Percentiles rank a stretch among this genome's conserved stretches.
Evolutionary conservation across 1,140 invertebrate genomes (phyloP).

Genomic region (Chlorops oryzae): DNA sequence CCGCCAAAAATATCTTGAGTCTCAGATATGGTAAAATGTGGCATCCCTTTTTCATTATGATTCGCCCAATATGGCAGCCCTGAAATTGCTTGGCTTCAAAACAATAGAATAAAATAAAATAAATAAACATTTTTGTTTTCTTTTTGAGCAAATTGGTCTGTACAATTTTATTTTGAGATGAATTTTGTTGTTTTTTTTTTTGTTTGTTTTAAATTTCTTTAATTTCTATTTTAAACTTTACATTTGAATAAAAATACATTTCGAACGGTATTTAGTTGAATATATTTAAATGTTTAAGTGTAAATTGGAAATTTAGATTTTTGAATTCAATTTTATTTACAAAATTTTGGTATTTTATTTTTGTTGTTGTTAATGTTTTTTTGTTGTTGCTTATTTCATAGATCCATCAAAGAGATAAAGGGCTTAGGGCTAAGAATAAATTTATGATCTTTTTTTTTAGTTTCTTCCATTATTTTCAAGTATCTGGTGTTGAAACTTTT

Average conservation of each 20-base stretch:
- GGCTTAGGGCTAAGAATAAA: too few relatives aligned
- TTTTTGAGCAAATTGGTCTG: constrained; percentile 47
- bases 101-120: background rate
- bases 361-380: background rate
- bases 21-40: too few relatives aligned
- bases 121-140: constrained; percentile 26
- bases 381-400: constrained; percentile 17
- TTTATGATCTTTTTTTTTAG: too few relatives aligned
- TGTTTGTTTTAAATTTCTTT: constrained; percentile 1
- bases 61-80: too few relatives aligned
- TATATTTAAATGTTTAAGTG: too few relatives aligned
- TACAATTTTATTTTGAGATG: constrained; percentile 48
- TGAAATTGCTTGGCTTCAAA: too few relatives aligned
- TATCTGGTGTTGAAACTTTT: too few relatives aligned
- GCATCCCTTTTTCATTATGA: too few relatives aligned
- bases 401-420: constrained; percentile 44
- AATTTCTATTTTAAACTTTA: constrained; percentile 22
- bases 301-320: background rate
- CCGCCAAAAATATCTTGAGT: too few relatives aligned
- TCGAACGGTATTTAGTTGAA: too few relatives aligned
- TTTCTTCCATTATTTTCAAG: too few relatives aligned
- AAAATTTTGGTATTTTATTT: background rate
- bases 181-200: constrained; percentile 8
- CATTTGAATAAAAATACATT: too few relatives aligned
- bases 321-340: background rate